Conservation (phyloP, 2,797 vertebrate genomes). For the Megaceryle alcyon region DNA sequence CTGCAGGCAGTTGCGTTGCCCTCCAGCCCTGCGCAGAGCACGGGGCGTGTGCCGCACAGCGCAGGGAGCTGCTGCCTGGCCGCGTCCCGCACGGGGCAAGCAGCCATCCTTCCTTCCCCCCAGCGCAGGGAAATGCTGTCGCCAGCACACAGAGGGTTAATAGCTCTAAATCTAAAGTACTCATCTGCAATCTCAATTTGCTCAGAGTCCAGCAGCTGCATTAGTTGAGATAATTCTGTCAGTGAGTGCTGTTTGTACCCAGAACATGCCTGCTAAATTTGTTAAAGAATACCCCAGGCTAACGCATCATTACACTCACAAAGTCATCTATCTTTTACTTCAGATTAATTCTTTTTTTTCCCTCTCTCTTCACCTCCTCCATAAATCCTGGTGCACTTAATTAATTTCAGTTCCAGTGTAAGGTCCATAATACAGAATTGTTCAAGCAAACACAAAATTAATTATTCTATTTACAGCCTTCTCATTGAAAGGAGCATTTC, state of each 20-base stretch:
- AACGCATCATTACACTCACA: slow-evolving; percentile 96
- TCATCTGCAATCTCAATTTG: slow-evolving; percentile 71
- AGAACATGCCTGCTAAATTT: slow-evolving; percentile 89
- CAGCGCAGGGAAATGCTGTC: neutral
- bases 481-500: slow-evolving; percentile 99
- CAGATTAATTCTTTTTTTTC: slow-evolving; percentile 96
- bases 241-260: slow-evolving; percentile 78
- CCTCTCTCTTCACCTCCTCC: slow-evolving; percentile 90
- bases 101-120: neutral
- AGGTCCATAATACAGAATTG: slow-evolving; percentile 98
- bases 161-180: slow-evolving; percentile 54
- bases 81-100: accelerated
- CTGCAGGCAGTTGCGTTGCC: accelerated
- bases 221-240: slow-evolving; percentile 85
- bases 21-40: accelerated
- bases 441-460: slow-evolving; percentile 99
- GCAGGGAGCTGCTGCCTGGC: accelerated
- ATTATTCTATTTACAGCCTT: slow-evolving; percentile 99
- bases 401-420: slow-evolving; percentile 98
- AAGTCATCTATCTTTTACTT: slow-evolving; percentile 98
- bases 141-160: slow-evolving; percentile 32
- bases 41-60: accelerated
- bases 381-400: slow-evolving; percentile 99
- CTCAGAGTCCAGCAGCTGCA: slow-evolving; percentile 78
- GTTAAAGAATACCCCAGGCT: slow-evolving; percentile 91